Evolutionary conservation across 2,888 invertebrate species (phyloP), one percentile per base, ranked within the genome.

Genomic region (Drosophila parthenogenetica): DNA sequence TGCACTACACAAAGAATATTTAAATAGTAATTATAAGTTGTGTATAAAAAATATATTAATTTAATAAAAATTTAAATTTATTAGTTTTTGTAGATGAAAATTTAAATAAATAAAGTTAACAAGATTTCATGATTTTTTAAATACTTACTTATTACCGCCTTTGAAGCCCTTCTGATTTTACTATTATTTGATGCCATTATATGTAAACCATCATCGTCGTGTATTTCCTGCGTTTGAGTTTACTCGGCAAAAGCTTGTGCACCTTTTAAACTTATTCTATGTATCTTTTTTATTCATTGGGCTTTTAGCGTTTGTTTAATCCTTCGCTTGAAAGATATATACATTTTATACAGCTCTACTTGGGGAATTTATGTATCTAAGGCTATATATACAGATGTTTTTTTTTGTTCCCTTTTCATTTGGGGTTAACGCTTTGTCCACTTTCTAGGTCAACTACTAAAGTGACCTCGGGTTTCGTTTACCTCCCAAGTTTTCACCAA

Each of bases 231-330:
- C 3, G 29, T 48, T 29, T 42, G 10, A 48, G 61, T 50, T 55
- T 55, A 54, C 61, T 61, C 53, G 37, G 17, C 29, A 35, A 32
- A 37, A 40, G 37, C 55, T 19, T 37, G 46, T 54, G 40, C 29
- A 66, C 65, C 73, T 76, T 59, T 57, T 46, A n/a, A 39, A 25
- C 51, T 64, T 40, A 61, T 62, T 63, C 42, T 37, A 40, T 51
- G 25, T 25, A 1, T 25, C 54, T 22, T 37, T 42, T 32, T 54
- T 45, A 55, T n/a, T n/a, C 32, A n/a, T 45, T 13, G 46, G 43
- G 63, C 7, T 61, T 64, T 70, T 48, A 63, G 69, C 65, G n/a
- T 81, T 74, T 70, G 65, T 74, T 81, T 79, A 77, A 79, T 70
- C 78, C 68, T 61, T 74, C 59, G 45, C 66, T 62, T 62, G 43